phyloP scores from a whole-genome alignment of 1,140 invertebrate species.

The Hycleus cichorii region DNA sequence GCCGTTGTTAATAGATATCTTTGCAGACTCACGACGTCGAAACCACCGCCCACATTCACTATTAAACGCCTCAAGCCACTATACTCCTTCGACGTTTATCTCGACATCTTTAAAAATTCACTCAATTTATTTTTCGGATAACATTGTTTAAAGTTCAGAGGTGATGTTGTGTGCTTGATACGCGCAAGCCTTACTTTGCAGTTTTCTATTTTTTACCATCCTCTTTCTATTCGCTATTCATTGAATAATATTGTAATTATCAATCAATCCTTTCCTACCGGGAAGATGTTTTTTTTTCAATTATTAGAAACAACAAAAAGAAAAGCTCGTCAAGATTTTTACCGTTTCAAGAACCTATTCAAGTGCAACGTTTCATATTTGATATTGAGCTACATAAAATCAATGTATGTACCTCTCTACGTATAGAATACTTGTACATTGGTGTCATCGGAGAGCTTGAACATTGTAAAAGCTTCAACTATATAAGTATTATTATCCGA shows the following conservation, averaged over 20 bases:
- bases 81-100: slow-evolving; percentile 14
- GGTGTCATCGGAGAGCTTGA: slow-evolving; percentile 5
- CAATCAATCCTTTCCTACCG: no score
- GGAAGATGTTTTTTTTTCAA: no score
- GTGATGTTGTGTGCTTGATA: slow-evolving; percentile 5
- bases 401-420: no score
- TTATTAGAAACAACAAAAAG: no score
- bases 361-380: no score
- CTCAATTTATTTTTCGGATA: slow-evolving; percentile 15
- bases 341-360: no score
- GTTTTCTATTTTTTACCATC: not conserved
- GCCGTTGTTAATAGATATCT: slow-evolving; percentile 30
- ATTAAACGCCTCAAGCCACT: slow-evolving; percentile 11
- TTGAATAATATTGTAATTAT: no score
- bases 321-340: no score
- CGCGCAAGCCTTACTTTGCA: slow-evolving; percentile 1
- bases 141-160: slow-evolving; percentile 16
- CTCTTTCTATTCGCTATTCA: no score
- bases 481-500: slow-evolving; percentile 11
- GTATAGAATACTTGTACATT: not conserved
- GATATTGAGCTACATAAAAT: no score
- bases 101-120: slow-evolving; percentile 12
- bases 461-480: slow-evolving; percentile 6
- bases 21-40: slow-evolving; percentile 27
- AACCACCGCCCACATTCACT: slow-evolving; percentile 22